These are phyloP conservation scores for Pongo pygmaeus DNA, from an alignment of 2,113 vertebrate species.

Conservation along the genomic window DNA sequence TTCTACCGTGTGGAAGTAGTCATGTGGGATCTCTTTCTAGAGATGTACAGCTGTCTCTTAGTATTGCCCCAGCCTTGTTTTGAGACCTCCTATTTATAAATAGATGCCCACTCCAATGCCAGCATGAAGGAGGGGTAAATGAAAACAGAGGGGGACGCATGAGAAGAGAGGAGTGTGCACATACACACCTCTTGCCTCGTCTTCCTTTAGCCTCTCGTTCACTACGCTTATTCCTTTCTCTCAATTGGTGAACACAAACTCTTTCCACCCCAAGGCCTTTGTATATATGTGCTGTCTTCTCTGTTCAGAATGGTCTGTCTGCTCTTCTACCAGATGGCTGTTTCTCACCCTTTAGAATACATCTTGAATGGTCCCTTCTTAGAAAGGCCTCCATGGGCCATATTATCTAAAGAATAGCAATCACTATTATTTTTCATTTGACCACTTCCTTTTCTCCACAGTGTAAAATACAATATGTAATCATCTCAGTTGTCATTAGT, in stretches of 20 bases:
- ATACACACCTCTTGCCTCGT: background rate
- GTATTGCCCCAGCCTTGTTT: background rate
- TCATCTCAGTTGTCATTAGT: background rate
- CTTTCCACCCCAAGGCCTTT: background rate
- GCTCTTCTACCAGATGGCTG: background rate
- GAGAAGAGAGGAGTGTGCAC: background rate
- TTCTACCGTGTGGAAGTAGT: background rate
- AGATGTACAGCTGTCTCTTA: rapidly evolving
- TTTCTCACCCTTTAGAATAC: background rate
- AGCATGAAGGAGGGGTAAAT: background rate
- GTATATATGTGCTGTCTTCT: background rate
- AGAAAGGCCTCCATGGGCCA: background rate
- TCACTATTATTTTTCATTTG: background rate
- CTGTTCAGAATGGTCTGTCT: rapidly evolving
- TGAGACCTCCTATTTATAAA: background rate
- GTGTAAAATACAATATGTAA: background rate
- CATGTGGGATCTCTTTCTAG: background rate
- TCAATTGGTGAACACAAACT: background rate
- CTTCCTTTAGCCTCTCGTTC: background rate
- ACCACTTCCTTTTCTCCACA: background rate
- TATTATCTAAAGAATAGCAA: background rate
- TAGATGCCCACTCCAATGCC: background rate
- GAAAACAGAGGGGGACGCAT: background rate
- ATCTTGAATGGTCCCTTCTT: background rate
- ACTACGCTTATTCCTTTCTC: background rate